Evolutionary conservation across 2,888 invertebrate genomes (phyloP).

Genomic region (Osedax frankpressi): DNA sequence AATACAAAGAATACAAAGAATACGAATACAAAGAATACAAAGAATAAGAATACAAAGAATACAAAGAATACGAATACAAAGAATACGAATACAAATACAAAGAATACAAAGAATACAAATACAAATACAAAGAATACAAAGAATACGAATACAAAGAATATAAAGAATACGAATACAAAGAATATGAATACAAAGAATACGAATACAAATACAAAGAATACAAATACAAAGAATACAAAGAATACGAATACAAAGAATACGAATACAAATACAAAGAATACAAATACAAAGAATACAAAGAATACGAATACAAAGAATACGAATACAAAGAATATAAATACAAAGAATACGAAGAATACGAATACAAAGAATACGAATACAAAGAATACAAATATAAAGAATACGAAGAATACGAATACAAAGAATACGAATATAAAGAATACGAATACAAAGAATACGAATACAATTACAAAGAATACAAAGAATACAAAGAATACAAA

Average conservation of each 20-base stretch:
- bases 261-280: not conserved
- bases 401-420: not conserved
- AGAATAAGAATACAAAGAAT: too few species aligned
- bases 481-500: too few species aligned
- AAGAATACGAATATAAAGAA: not conserved
- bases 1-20: too few species aligned
- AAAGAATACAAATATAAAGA: not conserved
- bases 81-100: too few species aligned
- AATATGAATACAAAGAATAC: too few species aligned
- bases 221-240: not conserved
- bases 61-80: too few species aligned
- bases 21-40: too few species aligned
- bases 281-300: not conserved
- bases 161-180: too few species aligned
- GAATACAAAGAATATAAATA: not conserved
- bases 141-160: too few species aligned
- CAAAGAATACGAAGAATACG: not conserved
- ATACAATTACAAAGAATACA: not conserved
- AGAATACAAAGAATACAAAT: too few species aligned
- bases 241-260: not conserved
- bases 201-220: not conserved
- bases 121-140: too few species aligned
- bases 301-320: not conserved
- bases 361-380: not conserved
- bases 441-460: not conserved